Evolutionary conservation across 1,140 invertebrate species (phyloP), one percentile per base, ranked within the genome.

Genomic region (Neomicropteryx cornuta): DNA sequence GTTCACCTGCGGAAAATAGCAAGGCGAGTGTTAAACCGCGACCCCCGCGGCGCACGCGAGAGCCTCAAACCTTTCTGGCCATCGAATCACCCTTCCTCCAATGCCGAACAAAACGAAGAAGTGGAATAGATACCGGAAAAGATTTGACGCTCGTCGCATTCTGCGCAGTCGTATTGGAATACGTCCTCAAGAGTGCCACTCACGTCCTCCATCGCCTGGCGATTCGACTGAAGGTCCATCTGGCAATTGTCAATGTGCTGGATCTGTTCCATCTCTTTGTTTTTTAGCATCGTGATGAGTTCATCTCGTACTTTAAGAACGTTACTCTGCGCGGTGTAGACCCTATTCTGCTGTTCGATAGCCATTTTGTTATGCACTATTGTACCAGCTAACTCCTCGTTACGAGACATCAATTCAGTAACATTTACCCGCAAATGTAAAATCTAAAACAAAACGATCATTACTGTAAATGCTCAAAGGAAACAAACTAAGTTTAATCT

Each of bases 241-340:
- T 63, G 60, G 37, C 63, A 43, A 2, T 49, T 44, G 2, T 47
- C 38, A 13, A 66, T 51, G 36, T 63, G 54, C n/a, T 52, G 50
- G 40, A 52, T 58, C 33, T 66, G 62, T 41, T 66, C 62, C 5
- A 55, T 60, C 42, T 65, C 61, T 42, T 66, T 67, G 36, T 60
- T 59, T 50, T 64, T 64, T 18, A 66, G 53, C 54, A 69, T 52
- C 41, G 56, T 60, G 42, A 70, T 71, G 36, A 73, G 48, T 24
- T 73, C 70, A 27, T 71, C 66, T 5, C 66, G 59, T 5, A 67
- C 58, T 58, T 70, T 70, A 19, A 71, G 59, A 34, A 68, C 54
- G 45, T 66, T 68, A 54, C 56, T 61, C 46, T 69, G 69, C 38
- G 68, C 60, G 33, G 58, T 56, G 47, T 71, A 59, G 23, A 66